Conservation (phyloP, 1,140 invertebrate genomes). For the Euglossa dilemma region DNA sequence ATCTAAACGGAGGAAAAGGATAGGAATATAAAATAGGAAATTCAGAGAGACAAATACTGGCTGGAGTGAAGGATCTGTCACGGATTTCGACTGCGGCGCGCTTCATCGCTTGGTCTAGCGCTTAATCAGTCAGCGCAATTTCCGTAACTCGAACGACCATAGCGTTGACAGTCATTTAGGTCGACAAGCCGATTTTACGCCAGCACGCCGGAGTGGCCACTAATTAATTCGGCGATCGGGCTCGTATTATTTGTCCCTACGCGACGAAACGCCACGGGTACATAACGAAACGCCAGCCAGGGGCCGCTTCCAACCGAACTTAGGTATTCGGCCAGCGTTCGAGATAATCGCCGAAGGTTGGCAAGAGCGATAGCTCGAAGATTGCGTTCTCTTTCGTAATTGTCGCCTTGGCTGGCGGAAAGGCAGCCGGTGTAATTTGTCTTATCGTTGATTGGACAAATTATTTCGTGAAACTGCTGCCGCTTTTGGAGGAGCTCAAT, state of each 20-base stretch:
- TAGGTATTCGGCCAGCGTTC: neutral
- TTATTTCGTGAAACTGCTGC: neutral
- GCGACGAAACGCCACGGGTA: neutral
- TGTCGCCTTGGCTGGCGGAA: neutral
- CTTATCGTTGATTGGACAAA: conserved; percentile 20
- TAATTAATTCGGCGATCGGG: conserved; percentile 49
- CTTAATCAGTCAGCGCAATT: conserved; percentile 43
- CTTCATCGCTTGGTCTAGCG: neutral
- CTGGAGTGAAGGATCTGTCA: neutral
- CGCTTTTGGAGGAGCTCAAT: neutral
- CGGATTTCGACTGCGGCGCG: neutral
- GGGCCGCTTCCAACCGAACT: neutral
- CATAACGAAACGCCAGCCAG: too few relatives aligned
- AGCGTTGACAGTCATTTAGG: conserved; percentile 26
- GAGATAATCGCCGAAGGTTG: conserved; percentile 19
- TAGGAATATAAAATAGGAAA: neutral
- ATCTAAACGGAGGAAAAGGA: neutral
- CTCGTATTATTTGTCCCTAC: conserved; percentile 32
- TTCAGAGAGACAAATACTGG: too few relatives aligned
- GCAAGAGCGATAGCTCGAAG: neutral
- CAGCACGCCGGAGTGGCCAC: conserved; percentile 26
- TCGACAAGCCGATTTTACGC: conserved; percentile 24
- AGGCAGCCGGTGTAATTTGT: neutral
- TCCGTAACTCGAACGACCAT: conserved; percentile 30
- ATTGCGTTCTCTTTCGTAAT: conserved; percentile 21